phyloP scores from a whole-genome alignment of 2,113 vertebrate species.

The Corythoichthys intestinalis region DNA sequence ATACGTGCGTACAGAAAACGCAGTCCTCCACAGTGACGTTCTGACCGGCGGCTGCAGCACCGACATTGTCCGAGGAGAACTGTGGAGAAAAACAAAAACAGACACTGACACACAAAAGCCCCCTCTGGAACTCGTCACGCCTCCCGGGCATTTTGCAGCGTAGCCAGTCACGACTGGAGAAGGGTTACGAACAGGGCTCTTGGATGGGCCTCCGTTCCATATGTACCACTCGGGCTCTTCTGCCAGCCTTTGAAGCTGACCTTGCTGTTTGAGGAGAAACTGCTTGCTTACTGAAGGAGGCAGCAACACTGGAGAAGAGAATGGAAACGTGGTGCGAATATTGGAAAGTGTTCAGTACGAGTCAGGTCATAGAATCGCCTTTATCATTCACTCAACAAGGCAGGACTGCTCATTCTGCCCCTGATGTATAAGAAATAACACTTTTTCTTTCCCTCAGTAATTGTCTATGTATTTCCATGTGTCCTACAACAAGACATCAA shows the following conservation, averaged over 20 bases:
- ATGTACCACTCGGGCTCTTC: constrained; percentile 30
- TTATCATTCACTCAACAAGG: constrained; percentile 37
- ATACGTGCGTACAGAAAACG: constrained; percentile 46
- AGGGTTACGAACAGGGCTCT: constrained; percentile 28
- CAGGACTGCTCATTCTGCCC: constrained; percentile 49
- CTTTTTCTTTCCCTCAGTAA: constrained; percentile 46
- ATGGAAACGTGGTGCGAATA: constrained; percentile 31
- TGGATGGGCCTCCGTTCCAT: constrained; percentile 41
- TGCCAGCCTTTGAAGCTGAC: constrained; percentile 44
- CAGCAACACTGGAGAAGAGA: constrained; percentile 34
- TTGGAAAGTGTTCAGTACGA: constrained; percentile 35
- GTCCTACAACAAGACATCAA: constrained; percentile 56
- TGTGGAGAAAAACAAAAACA: constrained; percentile 34
- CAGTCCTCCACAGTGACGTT: constrained; percentile 41
- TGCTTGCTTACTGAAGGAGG: constrained; percentile 54
- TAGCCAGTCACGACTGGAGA: constrained; percentile 53
- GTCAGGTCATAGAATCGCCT: constrained; percentile 31
- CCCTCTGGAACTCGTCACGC: constrained; percentile 54
- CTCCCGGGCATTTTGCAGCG: constrained; percentile 46
- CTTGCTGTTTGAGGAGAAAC: constrained; percentile 54
- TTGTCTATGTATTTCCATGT: constrained; percentile 43
- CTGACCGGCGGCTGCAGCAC: constrained; percentile 31
- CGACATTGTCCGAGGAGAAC: constrained; percentile 32
- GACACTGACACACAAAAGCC: constrained; percentile 33
- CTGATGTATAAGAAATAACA: constrained; percentile 59